Conservation (phyloP, 1,140 invertebrate species). For the Patella vulgata region DNA sequence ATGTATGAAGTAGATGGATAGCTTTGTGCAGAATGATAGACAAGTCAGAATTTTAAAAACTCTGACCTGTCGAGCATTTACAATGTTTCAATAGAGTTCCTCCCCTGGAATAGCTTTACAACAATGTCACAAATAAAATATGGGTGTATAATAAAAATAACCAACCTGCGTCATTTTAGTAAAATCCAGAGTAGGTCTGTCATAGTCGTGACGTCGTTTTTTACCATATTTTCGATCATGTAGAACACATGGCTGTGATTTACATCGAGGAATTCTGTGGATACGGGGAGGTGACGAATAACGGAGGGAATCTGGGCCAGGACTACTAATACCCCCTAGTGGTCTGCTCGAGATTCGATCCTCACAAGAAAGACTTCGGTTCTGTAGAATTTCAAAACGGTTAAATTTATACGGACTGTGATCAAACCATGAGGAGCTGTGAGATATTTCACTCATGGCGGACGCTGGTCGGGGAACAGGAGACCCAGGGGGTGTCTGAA, state of each 20-base stretch:
- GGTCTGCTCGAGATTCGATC: constrained; percentile 51
- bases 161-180: constrained; percentile 62
- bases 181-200: constrained; percentile 57
- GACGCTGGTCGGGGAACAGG: constrained; percentile 58
- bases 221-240: constrained; percentile 56
- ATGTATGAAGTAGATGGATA: too few relatives aligned
- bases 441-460: constrained; percentile 40
- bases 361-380: constrained; percentile 62
- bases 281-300: constrained; percentile 32
- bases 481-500: constrained; percentile 56
- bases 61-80: too few relatives aligned
- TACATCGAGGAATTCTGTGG: constrained; percentile 54
- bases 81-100: too few relatives aligned
- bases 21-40: too few relatives aligned
- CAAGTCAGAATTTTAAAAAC: too few relatives aligned
- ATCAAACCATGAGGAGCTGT: constrained; percentile 44
- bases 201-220: constrained; percentile 52
- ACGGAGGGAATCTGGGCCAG: constrained; percentile 14
- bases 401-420: constrained; percentile 18
- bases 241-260: constrained; percentile 60
- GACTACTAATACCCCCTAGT: background rate
- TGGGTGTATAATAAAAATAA: background rate
- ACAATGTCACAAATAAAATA: too few relatives aligned
- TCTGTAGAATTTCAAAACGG: constrained; percentile 45
- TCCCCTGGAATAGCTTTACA: too few relatives aligned